Base-by-base conservation (phyloP, 2,888 invertebrate species). In the Campaea margaritaria region DNA sequence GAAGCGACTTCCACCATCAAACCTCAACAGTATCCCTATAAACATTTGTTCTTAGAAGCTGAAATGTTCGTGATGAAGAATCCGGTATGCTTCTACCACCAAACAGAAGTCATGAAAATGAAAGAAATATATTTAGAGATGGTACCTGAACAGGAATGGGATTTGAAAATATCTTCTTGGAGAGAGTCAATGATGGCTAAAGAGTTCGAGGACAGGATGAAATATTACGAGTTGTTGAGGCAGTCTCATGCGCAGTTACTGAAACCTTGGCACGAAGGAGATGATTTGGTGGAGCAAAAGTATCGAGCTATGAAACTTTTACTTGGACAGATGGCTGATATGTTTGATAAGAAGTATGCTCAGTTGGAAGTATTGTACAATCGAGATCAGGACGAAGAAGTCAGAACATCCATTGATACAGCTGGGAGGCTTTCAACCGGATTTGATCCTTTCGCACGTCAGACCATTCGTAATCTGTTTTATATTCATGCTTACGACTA, bases 21-120 rank as follows among this genome's bases (percentile, higher is more conserved):
- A 48, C 86, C 87, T 0, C 78, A 83, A 62, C 73, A 74, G 15
- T 89, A 87, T 72, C 85, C 90, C 0, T 92, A 92, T 52, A 83
- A 85, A 46, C 78, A 88, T 54, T 63, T 79, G 13, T 83, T 91
- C 45, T 65, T 89, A 36, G 91, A 92, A 75, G 79, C 79, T 0
- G 89, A 91, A 73, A 68, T 90, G 11, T 92, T 91, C 75, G 65
- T 83, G 3, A 81, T 90, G 85, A 91, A 86, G 64, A 92, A 92
- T 68, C 87, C 89, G 0, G 82, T 89, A 31, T 90, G 87, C 52
- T 91, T 78, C 58, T 92, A 91, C 64, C 91, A 91, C 64, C 91
- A 92, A 67, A 86, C 90, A 9, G 87, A 89, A 69, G 86, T 92
- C 0, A 58, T 63, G 28, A 82, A 81, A 68, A 79, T 92, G 80